Conservation (phyloP, 2,888 invertebrate species). For the Amiota minor region DNA sequence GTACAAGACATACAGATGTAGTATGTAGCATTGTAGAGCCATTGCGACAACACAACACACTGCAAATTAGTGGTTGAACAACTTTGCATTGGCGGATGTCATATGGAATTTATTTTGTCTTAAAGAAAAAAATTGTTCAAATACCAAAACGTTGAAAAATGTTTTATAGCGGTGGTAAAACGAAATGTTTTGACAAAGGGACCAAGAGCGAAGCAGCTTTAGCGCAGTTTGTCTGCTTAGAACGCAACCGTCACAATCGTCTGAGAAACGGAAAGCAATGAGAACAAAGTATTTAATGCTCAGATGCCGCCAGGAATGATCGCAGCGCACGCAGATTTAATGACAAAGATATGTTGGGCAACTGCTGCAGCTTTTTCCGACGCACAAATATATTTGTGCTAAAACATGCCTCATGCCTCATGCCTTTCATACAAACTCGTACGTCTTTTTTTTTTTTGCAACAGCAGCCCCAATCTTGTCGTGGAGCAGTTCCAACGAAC, state of each 20-base stretch:
- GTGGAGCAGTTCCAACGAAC: too few relatives aligned
- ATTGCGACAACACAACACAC: conserved; percentile 8
- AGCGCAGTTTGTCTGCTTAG: neutral
- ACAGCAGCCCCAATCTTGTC: too few relatives aligned
- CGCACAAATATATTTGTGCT: too few relatives aligned
- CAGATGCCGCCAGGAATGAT: neutral
- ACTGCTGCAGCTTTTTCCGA: neutral
- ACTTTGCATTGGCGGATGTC: conserved; percentile 63
- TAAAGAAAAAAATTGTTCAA: conserved; percentile 63
- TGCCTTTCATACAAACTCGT: too few relatives aligned
- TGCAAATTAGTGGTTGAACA: conserved; percentile 40
- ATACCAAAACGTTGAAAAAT: conserved; percentile 65
- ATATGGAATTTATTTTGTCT: conserved; percentile 65
- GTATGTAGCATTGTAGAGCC: neutral
- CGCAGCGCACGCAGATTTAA: neutral
- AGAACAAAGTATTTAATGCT: too few relatives aligned
- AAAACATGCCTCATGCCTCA: too few relatives aligned
- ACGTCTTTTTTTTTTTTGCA: too few relatives aligned
- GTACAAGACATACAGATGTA: too few relatives aligned
- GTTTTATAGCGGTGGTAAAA: conserved; percentile 52
- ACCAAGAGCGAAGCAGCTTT: neutral
- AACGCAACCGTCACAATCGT: too few relatives aligned
- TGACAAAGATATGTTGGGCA: neutral
- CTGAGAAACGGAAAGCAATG: too few relatives aligned
- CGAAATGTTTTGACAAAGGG: neutral